Conservation (phyloP, 2,888 invertebrate species). For the Drosophila mulleri region DNA sequence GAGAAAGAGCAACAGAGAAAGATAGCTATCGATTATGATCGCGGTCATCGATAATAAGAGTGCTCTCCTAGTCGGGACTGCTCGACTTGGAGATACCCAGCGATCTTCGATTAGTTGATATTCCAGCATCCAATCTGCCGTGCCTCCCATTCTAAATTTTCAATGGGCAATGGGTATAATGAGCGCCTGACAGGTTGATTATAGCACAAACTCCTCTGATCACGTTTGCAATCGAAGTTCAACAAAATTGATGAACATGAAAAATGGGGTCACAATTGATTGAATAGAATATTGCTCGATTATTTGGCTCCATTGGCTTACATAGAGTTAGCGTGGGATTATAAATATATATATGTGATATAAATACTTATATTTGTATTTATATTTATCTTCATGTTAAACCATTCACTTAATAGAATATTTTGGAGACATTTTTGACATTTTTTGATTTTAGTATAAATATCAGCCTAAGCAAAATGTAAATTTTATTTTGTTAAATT, state of each 20-base stretch:
- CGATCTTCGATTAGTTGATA: too few species aligned
- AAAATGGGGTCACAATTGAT: conserved; percentile 1
- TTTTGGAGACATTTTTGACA: too few species aligned
- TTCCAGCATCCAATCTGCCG: too few species aligned
- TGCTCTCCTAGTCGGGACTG: background rate
- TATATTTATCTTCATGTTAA: too few species aligned
- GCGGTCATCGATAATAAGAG: conserved; percentile 31
- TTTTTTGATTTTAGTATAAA: too few species aligned
- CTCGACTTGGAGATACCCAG: background rate
- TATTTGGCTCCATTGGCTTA: background rate
- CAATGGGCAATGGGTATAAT: background rate
- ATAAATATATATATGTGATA: too few species aligned
- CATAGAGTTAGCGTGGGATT: background rate
- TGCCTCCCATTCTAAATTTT: too few species aligned
- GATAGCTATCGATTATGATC: conserved; percentile 32
- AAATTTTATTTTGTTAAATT: too few species aligned
- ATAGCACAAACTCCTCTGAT: conserved; percentile 17
- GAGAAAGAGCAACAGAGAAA: conserved; percentile 7
- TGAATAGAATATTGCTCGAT: background rate
- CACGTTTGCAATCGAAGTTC: conserved; percentile 7
- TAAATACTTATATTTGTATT: too few species aligned
- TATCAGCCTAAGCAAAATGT: too few species aligned
- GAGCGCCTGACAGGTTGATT: conserved; percentile 28
- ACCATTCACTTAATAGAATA: too few species aligned
- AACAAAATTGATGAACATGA: background rate